A percentile compares a stretch with the other conserved stretches of the same genome.
Conservation (phyloP, 2,113 vertebrate species). For the Petroica traversi region DNA sequence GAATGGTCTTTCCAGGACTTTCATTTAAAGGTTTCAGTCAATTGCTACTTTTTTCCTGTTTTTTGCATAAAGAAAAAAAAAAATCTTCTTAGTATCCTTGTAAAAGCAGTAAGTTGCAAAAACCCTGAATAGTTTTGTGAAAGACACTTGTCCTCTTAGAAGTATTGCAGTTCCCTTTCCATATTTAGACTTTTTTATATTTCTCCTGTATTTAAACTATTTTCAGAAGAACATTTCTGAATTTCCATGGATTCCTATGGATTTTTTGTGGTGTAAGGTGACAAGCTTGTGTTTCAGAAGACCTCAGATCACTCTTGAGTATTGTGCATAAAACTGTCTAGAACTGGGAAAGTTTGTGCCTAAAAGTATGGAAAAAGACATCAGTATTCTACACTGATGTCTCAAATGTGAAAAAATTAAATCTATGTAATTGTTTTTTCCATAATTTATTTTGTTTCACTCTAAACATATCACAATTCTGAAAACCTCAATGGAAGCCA, state of each 20-base stretch:
- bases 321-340: background rate
- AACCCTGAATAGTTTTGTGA: background rate
- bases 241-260: background rate
- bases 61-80: background rate
- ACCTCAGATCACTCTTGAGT: background rate
- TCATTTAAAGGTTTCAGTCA: background rate
- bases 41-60: accelerated
- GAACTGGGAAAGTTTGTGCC: background rate
- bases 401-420: background rate
- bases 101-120: background rate
- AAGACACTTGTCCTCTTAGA: background rate
- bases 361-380: background rate
- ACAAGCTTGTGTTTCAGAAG: background rate
- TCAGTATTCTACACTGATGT: background rate
- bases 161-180: background rate
- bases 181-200: background rate
- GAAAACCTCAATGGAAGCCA: background rate
- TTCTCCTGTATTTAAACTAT: background rate
- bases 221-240: conserved; percentile 9
- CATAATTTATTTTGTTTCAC: background rate
- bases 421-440: background rate
- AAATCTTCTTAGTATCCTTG: background rate
- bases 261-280: background rate
- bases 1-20: background rate
- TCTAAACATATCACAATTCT: background rate